Conservation (phyloP, 2,113 vertebrate species). For the Bujurquina vittata region DNA sequence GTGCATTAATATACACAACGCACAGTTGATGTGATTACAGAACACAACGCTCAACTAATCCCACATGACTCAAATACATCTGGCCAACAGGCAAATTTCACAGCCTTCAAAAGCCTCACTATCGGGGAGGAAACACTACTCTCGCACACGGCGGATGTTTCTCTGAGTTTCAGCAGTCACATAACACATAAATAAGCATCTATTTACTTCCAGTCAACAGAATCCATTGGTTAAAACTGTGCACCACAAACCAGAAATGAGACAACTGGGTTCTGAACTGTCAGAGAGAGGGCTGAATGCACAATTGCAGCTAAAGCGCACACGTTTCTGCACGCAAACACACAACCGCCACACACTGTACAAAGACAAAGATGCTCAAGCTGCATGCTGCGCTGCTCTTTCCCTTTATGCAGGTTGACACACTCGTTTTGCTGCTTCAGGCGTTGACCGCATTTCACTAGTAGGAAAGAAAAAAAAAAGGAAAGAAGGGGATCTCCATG, state of each 20-base stretch:
- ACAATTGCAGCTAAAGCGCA: slow-evolving; percentile 5
- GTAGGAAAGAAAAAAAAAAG: not conserved
- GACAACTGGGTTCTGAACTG: slow-evolving; percentile 20
- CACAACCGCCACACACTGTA: not conserved
- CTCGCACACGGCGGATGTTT: slow-evolving; percentile 11
- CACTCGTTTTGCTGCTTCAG: slow-evolving; percentile 55
- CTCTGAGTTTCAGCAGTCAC: slow-evolving; percentile 17
- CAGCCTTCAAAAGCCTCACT: slow-evolving; percentile 42
- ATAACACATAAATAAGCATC: slow-evolving; percentile 4
- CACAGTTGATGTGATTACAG: slow-evolving; percentile 45
- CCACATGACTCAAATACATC: slow-evolving; percentile 52
- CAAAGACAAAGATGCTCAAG: not conserved
- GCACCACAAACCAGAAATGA: slow-evolving; percentile 21
- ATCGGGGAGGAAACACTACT: not conserved
- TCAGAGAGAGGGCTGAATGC: not conserved
- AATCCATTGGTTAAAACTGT: slow-evolving; percentile 19
- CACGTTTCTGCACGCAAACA: not conserved
- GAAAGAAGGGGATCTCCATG: slow-evolving; percentile 56
- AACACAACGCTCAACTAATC: slow-evolving; percentile 42
- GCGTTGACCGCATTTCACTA: slow-evolving; percentile 61
- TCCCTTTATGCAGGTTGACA: slow-evolving; percentile 63
- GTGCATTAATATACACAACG: slow-evolving; percentile 7
- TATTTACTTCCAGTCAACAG: slow-evolving; percentile 16
- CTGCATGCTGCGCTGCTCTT: slow-evolving; percentile 5
- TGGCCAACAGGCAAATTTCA: slow-evolving; percentile 59